Evolutionary conservation across 2,888 invertebrate genomes (phyloP).

Genomic region (Saturnia pavonia): DNA sequence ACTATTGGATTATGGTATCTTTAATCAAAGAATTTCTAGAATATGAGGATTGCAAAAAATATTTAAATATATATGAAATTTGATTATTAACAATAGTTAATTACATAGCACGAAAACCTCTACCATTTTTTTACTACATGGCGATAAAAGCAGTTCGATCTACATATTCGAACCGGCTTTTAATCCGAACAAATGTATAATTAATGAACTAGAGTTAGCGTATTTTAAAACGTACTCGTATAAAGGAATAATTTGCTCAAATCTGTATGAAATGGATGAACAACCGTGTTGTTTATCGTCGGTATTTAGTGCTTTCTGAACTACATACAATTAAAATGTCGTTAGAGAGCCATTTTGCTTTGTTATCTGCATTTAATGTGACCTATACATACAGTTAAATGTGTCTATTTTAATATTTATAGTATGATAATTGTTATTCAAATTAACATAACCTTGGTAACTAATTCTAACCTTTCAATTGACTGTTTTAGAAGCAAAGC

Average conservation of each 20-base stretch:
- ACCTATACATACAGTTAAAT: conserved; percentile 30
- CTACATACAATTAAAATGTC: conserved; percentile 62
- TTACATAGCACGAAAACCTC: background rate
- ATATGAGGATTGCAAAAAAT: no score
- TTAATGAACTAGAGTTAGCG: conserved; percentile 28
- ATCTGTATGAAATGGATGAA: conserved; percentile 23
- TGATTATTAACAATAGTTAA: background rate
- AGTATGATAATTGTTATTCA: background rate
- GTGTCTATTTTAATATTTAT: background rate
- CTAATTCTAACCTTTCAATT: background rate
- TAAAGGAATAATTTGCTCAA: conserved; percentile 30
- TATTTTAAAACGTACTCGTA: conserved; percentile 24
- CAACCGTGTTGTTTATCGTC: conserved; percentile 38
- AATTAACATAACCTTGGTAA: background rate
- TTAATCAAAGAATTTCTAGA: no score
- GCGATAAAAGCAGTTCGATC: conserved; percentile 16
- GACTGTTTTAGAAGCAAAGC: background rate
- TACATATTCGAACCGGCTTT: conserved; percentile 24
- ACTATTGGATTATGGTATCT: no score
- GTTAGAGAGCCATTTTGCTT: conserved; percentile 53
- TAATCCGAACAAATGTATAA: conserved; percentile 28
- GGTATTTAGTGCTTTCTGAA: conserved; percentile 43
- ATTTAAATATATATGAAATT: background rate
- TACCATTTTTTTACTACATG: background rate
- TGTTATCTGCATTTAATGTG: conserved; percentile 45